Conservation (phyloP, 2,113 vertebrate species). For the Bos indicus region DNA sequence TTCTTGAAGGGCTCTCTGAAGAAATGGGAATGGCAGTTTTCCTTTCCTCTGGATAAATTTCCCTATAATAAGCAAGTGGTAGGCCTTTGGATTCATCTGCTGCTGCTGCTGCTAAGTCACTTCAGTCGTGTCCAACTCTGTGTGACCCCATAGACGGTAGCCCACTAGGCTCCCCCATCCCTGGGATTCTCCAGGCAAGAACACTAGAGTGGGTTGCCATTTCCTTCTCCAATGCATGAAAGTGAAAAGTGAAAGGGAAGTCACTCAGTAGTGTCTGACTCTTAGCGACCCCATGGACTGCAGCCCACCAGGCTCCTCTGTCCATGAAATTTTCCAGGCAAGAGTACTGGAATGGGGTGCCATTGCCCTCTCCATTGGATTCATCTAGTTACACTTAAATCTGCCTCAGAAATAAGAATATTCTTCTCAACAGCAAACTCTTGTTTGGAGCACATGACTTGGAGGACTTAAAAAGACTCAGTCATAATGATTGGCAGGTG, state of each 20-base stretch:
- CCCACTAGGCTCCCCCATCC: neutral
- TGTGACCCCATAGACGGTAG: fast-evolving
- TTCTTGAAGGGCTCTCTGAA: neutral
- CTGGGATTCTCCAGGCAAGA: neutral
- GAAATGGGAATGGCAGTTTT: neutral
- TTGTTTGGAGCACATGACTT: neutral
- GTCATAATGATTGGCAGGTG: neutral
- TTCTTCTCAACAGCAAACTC: neutral
- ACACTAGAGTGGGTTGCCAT: neutral
- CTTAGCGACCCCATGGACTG: no score
- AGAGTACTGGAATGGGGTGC: neutral
- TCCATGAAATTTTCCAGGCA: neutral
- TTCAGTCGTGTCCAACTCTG: neutral
- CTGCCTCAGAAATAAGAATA: neutral
- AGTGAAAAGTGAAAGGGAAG: no score
- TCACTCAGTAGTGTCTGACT: fast-evolving
- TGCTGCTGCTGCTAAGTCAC: neutral
- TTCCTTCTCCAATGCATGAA: no score
- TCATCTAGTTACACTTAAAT: neutral
- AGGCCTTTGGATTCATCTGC: neutral
- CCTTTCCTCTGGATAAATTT: neutral
- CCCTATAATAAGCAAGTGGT: neutral
- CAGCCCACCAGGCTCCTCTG: no score
- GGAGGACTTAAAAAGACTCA: neutral
- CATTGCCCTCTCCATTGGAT: neutral